phyloP scores from a whole-genome alignment of 2,797 vertebrate species.

The Melanotaenia maccullochi region DNA sequence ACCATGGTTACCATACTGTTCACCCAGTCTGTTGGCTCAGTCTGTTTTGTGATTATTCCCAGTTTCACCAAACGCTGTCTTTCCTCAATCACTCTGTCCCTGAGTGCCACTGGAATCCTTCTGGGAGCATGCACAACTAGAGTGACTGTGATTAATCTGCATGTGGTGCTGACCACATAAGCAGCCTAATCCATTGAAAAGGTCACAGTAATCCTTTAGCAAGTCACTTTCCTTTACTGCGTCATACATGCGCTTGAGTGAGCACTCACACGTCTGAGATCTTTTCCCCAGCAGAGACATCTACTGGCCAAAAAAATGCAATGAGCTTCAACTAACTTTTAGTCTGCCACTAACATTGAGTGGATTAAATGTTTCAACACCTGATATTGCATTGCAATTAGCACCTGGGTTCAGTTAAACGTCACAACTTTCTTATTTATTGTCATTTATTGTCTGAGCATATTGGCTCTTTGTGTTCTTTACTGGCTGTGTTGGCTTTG shows the following conservation, averaged over 20 bases:
- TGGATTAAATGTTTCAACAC: not conserved
- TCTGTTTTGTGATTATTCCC: not conserved
- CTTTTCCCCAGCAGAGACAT: not conserved
- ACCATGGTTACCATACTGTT: not conserved
- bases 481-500: too few relatives aligned
- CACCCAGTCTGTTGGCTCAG: not conserved
- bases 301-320: not conserved
- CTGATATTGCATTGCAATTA: not conserved
- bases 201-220: not conserved
- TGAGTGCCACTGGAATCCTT: constrained; percentile 2
- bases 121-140: not conserved
- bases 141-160: not conserved
- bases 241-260: too few relatives aligned
- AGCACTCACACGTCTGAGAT: not conserved
- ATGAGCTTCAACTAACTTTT: not conserved
- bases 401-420: not conserved
- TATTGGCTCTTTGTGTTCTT: too few relatives aligned
- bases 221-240: not conserved
- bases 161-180: not conserved
- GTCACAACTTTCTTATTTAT: not conserved
- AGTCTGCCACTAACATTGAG: not conserved
- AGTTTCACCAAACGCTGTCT: not conserved
- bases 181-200: constrained; percentile 5
- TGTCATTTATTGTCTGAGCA: not conserved
- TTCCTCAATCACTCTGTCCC: constrained; percentile 6